A percentile compares a stretch with the other conserved stretches of the same genome.
Conservation (phyloP, 2,113 vertebrate genomes). For the Pristiophorus japonicus region DNA sequence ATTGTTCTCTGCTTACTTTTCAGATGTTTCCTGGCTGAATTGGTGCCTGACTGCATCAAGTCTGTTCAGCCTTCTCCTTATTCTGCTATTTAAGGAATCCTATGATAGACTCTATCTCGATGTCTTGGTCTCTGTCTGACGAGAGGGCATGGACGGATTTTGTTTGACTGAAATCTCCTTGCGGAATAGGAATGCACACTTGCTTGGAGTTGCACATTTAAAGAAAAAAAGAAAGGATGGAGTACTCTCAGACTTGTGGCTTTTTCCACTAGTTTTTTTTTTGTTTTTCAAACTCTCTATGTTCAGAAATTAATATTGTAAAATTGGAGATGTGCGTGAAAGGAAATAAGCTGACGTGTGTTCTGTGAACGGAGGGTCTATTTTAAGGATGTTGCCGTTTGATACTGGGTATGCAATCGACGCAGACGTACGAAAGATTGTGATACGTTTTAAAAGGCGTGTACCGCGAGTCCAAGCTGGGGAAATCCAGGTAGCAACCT, state of each 20-base stretch:
- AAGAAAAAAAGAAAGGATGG: background rate
- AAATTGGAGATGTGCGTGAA: background rate
- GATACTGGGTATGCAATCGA: background rate
- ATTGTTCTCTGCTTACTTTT: constrained; percentile 40
- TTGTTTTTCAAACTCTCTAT: background rate
- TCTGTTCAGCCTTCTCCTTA: constrained; percentile 84
- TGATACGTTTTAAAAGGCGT: background rate
- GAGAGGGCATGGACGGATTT: background rate
- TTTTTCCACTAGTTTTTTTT: background rate
- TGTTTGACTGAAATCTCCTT: background rate
- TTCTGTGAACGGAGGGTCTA: background rate
- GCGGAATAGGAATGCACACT: constrained; percentile 11
- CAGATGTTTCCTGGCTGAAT: constrained; percentile 96
- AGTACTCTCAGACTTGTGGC: background rate
- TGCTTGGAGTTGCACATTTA: constrained; percentile 18
- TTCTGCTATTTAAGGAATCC: constrained; percentile 92
- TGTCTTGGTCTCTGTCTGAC: constrained; percentile 85
- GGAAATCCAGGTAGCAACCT: background rate
- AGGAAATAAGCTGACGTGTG: background rate
- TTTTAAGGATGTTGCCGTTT: background rate
- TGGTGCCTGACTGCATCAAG: constrained; percentile 94
- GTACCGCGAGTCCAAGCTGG: background rate
- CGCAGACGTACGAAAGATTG: background rate
- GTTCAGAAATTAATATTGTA: background rate
- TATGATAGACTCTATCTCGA: constrained; percentile 97